Evolutionary conservation across 1,140 invertebrate genomes (phyloP).

Genomic region (Leptinotarsa lineolata): DNA sequence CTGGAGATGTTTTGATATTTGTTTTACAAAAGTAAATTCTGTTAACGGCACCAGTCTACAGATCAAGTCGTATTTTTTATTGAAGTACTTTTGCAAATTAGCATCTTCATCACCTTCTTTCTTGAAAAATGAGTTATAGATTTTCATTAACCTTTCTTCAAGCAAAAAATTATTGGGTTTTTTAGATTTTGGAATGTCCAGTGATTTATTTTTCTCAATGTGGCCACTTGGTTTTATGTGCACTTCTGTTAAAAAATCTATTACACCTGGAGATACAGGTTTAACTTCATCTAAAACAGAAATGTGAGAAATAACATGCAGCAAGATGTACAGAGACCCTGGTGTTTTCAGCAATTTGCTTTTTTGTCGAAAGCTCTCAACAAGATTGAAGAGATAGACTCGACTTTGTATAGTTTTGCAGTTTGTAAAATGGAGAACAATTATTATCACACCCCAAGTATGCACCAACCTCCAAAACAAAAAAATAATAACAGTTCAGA

Average conservation of each 20-base stretch:
- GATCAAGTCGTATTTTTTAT: constrained; percentile 25
- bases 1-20: constrained; percentile 20
- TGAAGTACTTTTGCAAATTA: constrained; percentile 18
- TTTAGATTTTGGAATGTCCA: not conserved
- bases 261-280: constrained; percentile 45
- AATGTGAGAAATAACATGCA: not conserved
- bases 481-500: no score
- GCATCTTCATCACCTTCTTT: not conserved
- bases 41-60: constrained; percentile 36
- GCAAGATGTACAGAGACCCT: constrained; percentile 1
- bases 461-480: no score
- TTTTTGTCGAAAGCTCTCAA: no score
- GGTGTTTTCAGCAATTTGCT: no score
- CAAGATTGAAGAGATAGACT: no score
- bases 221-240: constrained; percentile 38
- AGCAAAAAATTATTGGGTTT: not conserved
- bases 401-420: no score
- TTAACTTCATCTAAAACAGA: constrained; percentile 47
- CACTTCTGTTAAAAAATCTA: constrained; percentile 53
- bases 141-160: not conserved
- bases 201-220: not conserved
- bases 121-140: not conserved
- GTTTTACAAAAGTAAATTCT: constrained; percentile 18
- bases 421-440: no score
- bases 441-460: no score